A percentile compares a stretch with the other conserved stretches of the same genome.
Conservation (phyloP, 2,888 invertebrate genomes). For the Tortrix viridana region DNA sequence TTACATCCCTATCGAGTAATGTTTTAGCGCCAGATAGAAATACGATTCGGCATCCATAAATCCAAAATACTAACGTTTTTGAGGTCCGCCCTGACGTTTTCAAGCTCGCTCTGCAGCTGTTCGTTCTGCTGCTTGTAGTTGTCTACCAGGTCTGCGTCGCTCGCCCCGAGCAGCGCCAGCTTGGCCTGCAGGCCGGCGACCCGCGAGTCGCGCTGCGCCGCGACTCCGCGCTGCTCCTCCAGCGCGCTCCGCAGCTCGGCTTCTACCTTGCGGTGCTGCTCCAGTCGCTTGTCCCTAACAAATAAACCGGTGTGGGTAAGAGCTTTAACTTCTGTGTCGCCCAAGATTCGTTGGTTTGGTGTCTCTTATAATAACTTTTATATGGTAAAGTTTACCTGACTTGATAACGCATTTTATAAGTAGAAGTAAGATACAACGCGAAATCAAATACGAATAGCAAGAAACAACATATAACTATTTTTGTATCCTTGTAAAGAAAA, state of each 20-base stretch:
- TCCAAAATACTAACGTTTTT: conserved; percentile 57
- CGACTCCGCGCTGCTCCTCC: conserved; percentile 72
- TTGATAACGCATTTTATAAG: no score
- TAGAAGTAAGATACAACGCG: no score
- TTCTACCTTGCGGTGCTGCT: conserved; percentile 72
- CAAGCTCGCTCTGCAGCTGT: conserved; percentile 61
- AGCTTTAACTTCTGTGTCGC: no score
- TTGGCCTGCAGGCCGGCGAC: conserved; percentile 71
- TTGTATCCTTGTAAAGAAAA: no score
- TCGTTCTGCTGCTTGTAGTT: conserved; percentile 68
- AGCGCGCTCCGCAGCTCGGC: conserved; percentile 65
- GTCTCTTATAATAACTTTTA: no score
- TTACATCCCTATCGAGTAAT: no score
- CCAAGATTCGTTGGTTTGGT: no score
- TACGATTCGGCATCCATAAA: no score
- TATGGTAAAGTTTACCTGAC: no score
- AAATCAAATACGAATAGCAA: no score
- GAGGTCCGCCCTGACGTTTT: conserved; percentile 65
- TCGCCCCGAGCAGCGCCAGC: conserved; percentile 62
- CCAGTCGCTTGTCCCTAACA: conserved; percentile 71
- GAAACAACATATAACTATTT: background rate
- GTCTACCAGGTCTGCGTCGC: conserved; percentile 63
- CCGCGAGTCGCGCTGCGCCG: conserved; percentile 71
- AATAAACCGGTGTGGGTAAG: background rate
- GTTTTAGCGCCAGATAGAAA: no score